Base-by-base conservation (phyloP, 2,113 vertebrate species). In the Haemorhous mexicanus region DNA sequence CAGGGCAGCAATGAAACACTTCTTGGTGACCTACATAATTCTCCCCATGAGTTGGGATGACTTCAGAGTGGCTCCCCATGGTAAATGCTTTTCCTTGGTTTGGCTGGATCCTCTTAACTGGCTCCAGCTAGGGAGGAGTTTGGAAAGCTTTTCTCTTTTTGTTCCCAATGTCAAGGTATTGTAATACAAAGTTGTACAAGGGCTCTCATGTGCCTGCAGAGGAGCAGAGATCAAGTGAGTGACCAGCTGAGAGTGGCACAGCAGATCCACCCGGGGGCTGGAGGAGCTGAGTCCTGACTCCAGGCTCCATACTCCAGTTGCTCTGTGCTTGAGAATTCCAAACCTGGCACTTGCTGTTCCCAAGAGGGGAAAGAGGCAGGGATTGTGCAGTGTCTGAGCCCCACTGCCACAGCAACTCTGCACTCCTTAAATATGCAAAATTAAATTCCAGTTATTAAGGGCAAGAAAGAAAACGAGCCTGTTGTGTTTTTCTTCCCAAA, bases 291-390 rank as follows among this genome's bases (percentile, higher is more conserved):
- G 49, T 72, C 26, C 82, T 30, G 68, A 12, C 78, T 82, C 28
- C 59, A 2, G 75, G 41, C 74, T 59, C n/a, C 1, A 0, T 14
- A 0, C 46, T 56, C 47, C 1, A 0, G 8, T 52, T 2, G 0
- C 58, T 49, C 79, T 58, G 41, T 19, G 35, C 84, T 22, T 14
- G 14, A 6, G 61, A 41, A 32, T 6, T 47, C 52, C 43, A 53
- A 32, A 62, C 43, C 16, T 0, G 0, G n/a, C 24, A 7, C 53
- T 62, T 64, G 47, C 17, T 39, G 18, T 81, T 44, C 66, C 50
- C 41, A 10, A 2, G 58, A 35, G 16, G 13, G 44, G 4, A 49
- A 50, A 7, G 61, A 58, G 23, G 17, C 55, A 58, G 59, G 46
- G 35, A 30, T 7, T 50, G 20, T 43, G 35, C 6, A 4, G 35